Evolutionary conservation across 2,888 invertebrate species (phyloP).

Genomic region (Netelia virgata): DNA sequence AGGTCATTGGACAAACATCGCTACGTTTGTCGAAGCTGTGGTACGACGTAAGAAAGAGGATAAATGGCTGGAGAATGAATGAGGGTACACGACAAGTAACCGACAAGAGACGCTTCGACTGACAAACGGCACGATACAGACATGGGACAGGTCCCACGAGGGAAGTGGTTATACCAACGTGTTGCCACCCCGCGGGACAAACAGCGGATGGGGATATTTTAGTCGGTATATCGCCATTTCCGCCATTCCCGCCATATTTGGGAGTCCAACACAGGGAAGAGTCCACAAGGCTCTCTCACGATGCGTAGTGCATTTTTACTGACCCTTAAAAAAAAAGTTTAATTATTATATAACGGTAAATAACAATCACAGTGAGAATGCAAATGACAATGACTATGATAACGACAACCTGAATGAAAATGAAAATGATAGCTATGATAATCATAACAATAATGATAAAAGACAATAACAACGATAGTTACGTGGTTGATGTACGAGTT

Average conservation of each 20-base stretch:
- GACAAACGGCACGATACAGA: background rate
- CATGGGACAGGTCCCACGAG: background rate
- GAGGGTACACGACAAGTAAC: background rate
- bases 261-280: background rate
- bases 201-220: background rate
- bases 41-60: background rate
- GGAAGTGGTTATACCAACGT: slow-evolving; percentile 12
- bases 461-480: background rate
- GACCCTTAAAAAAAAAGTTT: no score
- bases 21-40: background rate
- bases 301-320: background rate
- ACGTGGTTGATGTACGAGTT: background rate
- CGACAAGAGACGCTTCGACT: background rate
- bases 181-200: slow-evolving; percentile 3
- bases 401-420: background rate
- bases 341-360: no score
- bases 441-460: background rate
- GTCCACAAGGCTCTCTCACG: background rate
- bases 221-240: background rate
- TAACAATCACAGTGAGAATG: no score
- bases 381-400: no score
- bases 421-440: background rate
- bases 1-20: slow-evolving; percentile 2
- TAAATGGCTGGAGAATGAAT: background rate
- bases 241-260: no score